Evolutionary conservation across 1,140 invertebrate genomes (phyloP).

Genomic region (roundworm (Caenorhabditis elegans)): WBcel235 BX284605.5:12623001-12623500

Average conservation of each 20-base stretch:
- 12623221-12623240: conserved; percentile 49
- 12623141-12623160: too few relatives aligned
- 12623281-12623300: conserved; percentile 27
- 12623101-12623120: background rate
- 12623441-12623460: background rate
- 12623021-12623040: background rate
- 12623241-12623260: conserved; percentile 51
- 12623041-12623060: background rate
- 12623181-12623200: background rate
- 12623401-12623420: conserved; percentile 48
- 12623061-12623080: background rate
- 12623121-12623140: background rate
- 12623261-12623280: conserved; percentile 47
- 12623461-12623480: background rate
- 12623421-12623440: conserved; percentile 25
- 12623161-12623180: background rate
- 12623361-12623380: conserved; percentile 49
- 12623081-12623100: background rate
- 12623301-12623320: background rate
- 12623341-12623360: conserved; percentile 47
- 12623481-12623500: background rate
- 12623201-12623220: background rate
- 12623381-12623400: conserved; percentile 46
- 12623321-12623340: background rate
- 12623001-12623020: conserved; percentile 56